A percentile compares a stretch with the other conserved stretches of the same genome.
These are phyloP conservation scores for Pristis pectinata DNA, from an alignment of 2,797 vertebrate species.

Conservation along the genomic window DNA sequence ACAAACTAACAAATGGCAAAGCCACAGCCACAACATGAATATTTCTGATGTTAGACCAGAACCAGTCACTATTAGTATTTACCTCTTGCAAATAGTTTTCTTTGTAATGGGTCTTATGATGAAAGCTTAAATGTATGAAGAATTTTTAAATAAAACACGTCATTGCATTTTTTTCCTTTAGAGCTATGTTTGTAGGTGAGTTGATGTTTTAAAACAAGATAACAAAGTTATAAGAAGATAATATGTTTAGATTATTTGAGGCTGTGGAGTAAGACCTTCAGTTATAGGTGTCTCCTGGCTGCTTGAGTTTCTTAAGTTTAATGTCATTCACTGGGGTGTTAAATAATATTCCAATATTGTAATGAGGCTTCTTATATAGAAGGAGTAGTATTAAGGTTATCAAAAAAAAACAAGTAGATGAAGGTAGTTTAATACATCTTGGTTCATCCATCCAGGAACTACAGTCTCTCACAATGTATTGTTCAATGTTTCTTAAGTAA, in stretches of 20 bases:
- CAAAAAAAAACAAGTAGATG: neutral
- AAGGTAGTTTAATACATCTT: neutral
- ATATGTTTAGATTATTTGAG: neutral
- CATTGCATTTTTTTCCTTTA: neutral
- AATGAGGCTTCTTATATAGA: neutral
- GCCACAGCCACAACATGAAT: conserved; percentile 27
- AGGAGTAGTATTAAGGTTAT: neutral
- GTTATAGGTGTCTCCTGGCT: neutral
- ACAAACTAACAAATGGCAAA: conserved; percentile 49
- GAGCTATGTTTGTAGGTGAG: neutral
- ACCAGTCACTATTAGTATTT: neutral
- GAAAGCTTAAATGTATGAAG: neutral
- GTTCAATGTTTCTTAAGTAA: neutral
- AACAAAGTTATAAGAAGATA: too few relatives aligned
- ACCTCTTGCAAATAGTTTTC: neutral
- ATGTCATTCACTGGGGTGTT: neutral
- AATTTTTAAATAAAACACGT: neutral
- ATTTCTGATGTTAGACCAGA: neutral
- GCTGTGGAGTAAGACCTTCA: neutral
- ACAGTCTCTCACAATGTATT: neutral
- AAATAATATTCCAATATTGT: neutral
- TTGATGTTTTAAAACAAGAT: neutral
- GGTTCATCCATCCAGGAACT: neutral
- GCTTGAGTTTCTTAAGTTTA: neutral
- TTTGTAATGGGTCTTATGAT: neutral